Evolutionary conservation across 2,888 invertebrate species (phyloP), one percentile per base, ranked within the genome.

Genomic region (Diplolepis rosae): DNA sequence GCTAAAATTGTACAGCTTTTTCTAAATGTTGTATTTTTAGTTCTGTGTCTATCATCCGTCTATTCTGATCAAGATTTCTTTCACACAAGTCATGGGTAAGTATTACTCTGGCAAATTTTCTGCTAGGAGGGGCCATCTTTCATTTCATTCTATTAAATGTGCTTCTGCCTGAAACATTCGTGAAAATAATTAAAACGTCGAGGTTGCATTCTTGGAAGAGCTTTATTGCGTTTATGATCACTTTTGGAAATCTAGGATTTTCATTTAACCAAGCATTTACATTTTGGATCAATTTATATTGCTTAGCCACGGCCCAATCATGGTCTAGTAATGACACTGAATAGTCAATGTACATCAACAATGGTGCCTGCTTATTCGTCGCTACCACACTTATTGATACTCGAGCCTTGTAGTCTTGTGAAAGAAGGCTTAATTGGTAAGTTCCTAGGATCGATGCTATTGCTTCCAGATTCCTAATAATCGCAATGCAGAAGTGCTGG

Each of bases 381-480:
- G n/a, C n/a, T n/a, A n/a, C 30, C 30, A 52, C 15, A 7, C 67
- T 18, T n/a, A 67, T 51, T 11, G 35, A 35, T 4, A 51, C 52
- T 67, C 52, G 48, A 1, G 30, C 30, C 22, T 51, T 67, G 4
- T 51, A 32, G 35, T 67, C 67, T 15, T 67, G 32, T 15, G 51
- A 67, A 35, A 67, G 4, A 32, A 52, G 27, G 30, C 22, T 22
- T 18, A 67, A 51, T 67, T 52, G 6, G 15, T 67, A 18, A n/a
- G 52, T 4, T 32, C 52, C 51, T n/a, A 67, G 48, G 11, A 51
- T 32, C 1, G 51, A 52, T 6, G 39, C 51, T 22, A 67, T 30
- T 11, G 18, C 13, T 32, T 67, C 52, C 11, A 67, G 32, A 32
- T 22, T 32, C 51, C 67, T 50, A 30, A 67, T 67, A 5, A 35